Percentiles rank a stretch among this genome's conserved stretches.
Evolutionary conservation across 2,888 invertebrate species (phyloP).

Genomic region (Hemicrepidius hirtus): DNA sequence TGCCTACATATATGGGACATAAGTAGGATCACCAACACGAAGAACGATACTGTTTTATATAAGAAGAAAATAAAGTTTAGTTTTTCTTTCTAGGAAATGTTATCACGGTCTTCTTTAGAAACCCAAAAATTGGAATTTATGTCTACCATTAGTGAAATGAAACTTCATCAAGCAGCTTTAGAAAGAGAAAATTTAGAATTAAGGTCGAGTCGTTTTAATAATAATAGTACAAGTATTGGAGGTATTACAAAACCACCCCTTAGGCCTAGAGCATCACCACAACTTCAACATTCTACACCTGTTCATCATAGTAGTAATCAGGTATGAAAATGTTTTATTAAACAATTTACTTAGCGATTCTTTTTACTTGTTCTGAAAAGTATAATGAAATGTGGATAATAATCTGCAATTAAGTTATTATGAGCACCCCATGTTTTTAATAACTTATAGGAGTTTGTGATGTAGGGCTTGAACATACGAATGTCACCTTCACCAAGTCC

Average conservation of each 20-base stretch:
- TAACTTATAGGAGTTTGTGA: no score
- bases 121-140: conserved; percentile 96
- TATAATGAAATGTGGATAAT: no score
- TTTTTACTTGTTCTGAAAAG: no score
- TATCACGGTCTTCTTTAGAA: conserved; percentile 91
- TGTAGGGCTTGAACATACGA: conserved; percentile 62
- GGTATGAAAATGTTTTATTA: no score
- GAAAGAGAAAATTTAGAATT: conserved; percentile 92
- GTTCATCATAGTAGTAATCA: conserved; percentile 68
- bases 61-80: not conserved
- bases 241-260: conserved; percentile 67
- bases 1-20: no score
- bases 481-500: conserved; percentile 73
- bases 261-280: conserved; percentile 69
- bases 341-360: no score
- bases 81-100: conserved; percentile 79
- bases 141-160: conserved; percentile 94
- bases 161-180: conserved; percentile 88
- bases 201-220: conserved; percentile 72
- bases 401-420: no score
- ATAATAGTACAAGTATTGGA: conserved; percentile 60
- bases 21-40: no score
- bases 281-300: conserved; percentile 70
- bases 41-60: not conserved
- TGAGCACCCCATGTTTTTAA: no score